Base-by-base conservation (phyloP, 2,888 invertebrate genomes). In the Oscheius sp. region DNA sequence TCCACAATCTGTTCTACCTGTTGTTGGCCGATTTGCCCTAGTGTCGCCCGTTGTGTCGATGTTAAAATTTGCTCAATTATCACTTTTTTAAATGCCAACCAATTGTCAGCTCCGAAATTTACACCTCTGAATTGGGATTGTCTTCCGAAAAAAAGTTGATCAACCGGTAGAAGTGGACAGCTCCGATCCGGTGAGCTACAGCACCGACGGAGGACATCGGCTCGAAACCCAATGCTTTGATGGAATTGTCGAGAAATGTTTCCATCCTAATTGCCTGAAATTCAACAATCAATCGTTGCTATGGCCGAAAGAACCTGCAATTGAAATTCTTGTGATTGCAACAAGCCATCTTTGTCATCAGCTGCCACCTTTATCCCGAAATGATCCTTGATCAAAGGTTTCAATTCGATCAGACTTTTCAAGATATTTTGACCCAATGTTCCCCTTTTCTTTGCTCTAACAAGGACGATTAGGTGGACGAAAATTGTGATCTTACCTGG, bases 41-140 rank as follows among this genome's bases (percentile, higher is more conserved):
- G 69, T 18, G 35, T 55, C 7, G 18, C 12, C 18, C 55, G 13
- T 13, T 27, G 18, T 12, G 52, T 45, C 16, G 29, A 52, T 9
- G 7, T 16, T 12, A 76, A 73, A 35, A 80, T 72, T 1, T 70
- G 75, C 46, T 80, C 80, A 16, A 80, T 76, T 12, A 78, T 77
- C 12, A 77, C 80, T 18, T 76, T 75, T 49, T 80, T 80, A 73
- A 80, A 80, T n/a, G 78, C 75, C 71, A 80, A 46, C 77, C 78
- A 80, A 61, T 80, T 80, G 53, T 78, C 80, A 1, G 80, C 80
- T 6, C 80, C 80, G 18, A 80, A 80, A 70, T 80, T 80, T 21
- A 80, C 80, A 13, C 80, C 80, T 58, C 80, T 80, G 69, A 55
- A 70, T 58, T 41, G 1, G 9, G 16, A 55, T 21, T 49, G 2